Base-by-base conservation (phyloP, 2,113 vertebrate species). In the Gopherus evgoodei region DNA sequence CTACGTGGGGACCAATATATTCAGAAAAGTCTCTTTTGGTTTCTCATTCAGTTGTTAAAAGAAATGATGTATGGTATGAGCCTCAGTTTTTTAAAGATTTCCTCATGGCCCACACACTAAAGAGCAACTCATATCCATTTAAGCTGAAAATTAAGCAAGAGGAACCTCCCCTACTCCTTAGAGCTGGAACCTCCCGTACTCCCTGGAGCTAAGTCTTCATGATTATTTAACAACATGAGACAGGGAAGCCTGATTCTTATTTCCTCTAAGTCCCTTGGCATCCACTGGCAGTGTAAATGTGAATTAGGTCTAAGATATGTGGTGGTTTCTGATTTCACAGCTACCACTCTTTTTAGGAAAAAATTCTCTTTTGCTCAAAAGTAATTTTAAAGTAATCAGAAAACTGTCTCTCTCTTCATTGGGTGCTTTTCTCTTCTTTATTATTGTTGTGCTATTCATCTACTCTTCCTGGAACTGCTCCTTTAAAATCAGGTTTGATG, bases 401-500 rank as follows among this genome's bases (percentile, higher is more conserved):
- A 47, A 22, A 69, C 53, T 7, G 2, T 52, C 76, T 76, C 13
- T 93, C 8, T 78, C 17, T 27, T 83, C 4, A 56, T 38, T 83
- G 86, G 79, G 47, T 86, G 22, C 13, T 79, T 21, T 81, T 86
- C 31, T 4, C 49, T 86, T 79, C 80, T 83, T 19, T 80, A 69
- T 2, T 17, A n/a, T 17, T 69, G 27, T 83, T 24, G 44, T 42
- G 52, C 53, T 85, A 80, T 75, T 89, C 8, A 92, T 7, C 2
- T 72, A 52, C 8, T 0, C 0, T 27, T 76, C 69, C 7, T 42
- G 50, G 84, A 94, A 87, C 1, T 50, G 1, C 1, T 87, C 19
- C 80, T 89, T 84, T 78, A 54, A 94, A 93, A 89, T 86, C 4
- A 25, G n/a, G 6, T 87, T 91, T 89, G 35, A 89, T 88, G 38